Base-by-base conservation (phyloP, 2,113 vertebrate species). In the Laticauda colubrina region DNA sequence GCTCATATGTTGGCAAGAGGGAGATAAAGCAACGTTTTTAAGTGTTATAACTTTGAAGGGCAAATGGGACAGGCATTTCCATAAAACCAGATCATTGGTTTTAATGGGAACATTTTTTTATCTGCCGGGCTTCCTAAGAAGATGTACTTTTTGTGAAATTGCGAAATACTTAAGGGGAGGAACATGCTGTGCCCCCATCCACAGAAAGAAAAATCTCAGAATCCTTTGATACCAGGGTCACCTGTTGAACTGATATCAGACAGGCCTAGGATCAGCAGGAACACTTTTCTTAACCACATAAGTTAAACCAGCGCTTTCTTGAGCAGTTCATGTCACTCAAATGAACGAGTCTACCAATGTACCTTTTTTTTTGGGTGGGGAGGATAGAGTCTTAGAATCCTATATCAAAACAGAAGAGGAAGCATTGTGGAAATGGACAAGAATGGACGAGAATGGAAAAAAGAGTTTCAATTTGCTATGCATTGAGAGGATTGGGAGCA, bases 1-100 rank as follows among this genome's bases (percentile, higher is more conserved):
- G 6, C 2, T 45, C 88, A 29, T 51, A 11, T 55, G n/a, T 4
- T 0, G 0, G 34, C 1, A 3, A 39, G n/a, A 1, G 34, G 18
- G 75, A 81, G n/a, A n/a, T 21, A 29, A 55, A 91, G 20, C 23
- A 53, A 8, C 61, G 69, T 85, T 87, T 59, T 81, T 39, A 11
- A 75, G 89, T 75, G 64, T 23, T 85, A 54, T 61, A 94, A 89
- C 34, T 88, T 21, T 92, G 64, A 12, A 48, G 29, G 53, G 15
- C 87, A 89, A 81, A 81, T 20, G 10, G 53, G 45, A 5, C 21
- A 4, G 24, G 23, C 34, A 43, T 15, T 15, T 69, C 45, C 24
- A 69, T 4, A 69, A 23, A n/a, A 81, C 34, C 26, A 15, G 23
- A 15, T 18, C 6, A 2, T n/a, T 43, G 5, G 29, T 56, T 29